Percentiles rank a stretch among this genome's conserved stretches.
phyloP scores from a whole-genome alignment of 2,888 invertebrate genomes.

The Tortrix viridana region DNA sequence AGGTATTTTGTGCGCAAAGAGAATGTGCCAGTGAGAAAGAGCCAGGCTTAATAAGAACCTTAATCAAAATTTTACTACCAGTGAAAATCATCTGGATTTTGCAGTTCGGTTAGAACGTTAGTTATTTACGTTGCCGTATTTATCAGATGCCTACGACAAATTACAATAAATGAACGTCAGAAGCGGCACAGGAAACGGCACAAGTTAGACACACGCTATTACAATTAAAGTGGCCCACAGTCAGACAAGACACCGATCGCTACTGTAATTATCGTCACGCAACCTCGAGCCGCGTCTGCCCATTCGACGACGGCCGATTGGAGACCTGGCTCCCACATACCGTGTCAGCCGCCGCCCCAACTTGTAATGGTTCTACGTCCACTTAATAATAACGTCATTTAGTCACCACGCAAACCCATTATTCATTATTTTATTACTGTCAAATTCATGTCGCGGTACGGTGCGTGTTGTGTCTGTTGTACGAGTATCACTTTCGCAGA shows the following conservation, averaged over 20 bases:
- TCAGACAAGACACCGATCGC: slow-evolving; percentile 64
- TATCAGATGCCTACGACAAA: slow-evolving; percentile 30
- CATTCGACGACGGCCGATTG: slow-evolving; percentile 41
- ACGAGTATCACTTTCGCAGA: too few relatives aligned
- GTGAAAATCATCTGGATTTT: too few relatives aligned
- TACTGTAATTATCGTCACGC: slow-evolving; percentile 72
- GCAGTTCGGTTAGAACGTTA: background rate
- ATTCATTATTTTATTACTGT: background rate
- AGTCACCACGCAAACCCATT: background rate
- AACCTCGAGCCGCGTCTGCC: slow-evolving; percentile 41
- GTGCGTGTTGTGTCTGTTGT: too few relatives aligned
- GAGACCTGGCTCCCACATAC: slow-evolving; percentile 46
- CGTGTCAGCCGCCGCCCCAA: slow-evolving; percentile 22
- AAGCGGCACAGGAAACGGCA: slow-evolving; percentile 60
- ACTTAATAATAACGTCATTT: slow-evolving; percentile 9
- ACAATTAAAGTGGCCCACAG: slow-evolving; percentile 61
- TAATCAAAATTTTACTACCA: too few relatives aligned
- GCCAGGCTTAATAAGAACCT: too few relatives aligned
- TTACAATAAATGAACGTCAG: slow-evolving; percentile 34
- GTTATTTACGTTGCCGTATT: too few relatives aligned
- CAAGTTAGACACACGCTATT: slow-evolving; percentile 56
- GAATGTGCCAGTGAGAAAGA: too few relatives aligned
- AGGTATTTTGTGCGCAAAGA: too few relatives aligned
- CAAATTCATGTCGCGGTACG: too few relatives aligned
- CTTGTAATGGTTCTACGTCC: slow-evolving; percentile 20